Base-by-base conservation (phyloP, 23 tunicate genomes). In the Clavelina lepadiformis region DNA sequence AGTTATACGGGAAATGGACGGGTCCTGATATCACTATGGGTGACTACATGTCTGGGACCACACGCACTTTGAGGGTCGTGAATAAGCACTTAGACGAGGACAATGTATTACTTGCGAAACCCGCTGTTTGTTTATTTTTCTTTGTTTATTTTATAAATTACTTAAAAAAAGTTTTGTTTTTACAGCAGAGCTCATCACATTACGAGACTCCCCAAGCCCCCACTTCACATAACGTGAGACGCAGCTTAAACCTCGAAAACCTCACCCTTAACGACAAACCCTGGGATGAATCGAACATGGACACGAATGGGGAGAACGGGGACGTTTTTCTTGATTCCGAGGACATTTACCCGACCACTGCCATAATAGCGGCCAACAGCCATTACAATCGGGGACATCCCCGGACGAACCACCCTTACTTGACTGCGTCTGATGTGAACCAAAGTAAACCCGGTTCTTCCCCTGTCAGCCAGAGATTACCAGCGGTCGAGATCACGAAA, bases 171-270 rank as follows among this genome's bases (percentile, higher is more conserved):
- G 11, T 11, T 41, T 38, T 66, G 33, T 22, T 46, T 47, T 62
- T 70, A 36, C 78, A 80, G 86, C 77, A 51, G 4, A 63, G 78
- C 38, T 52, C 86, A 15, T 60, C 75, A 3, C 82, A 79, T 53
- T 87, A 74, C 71, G 96, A 87, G 51, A 87, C 71, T 58, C 82
- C 96, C 30, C 74, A 65, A 24, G 13, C 51, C 19, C 96, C 96
- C 44, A 74, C 68, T 0, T 87, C 96, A 4, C 96, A 79, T 78
- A 80, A 71, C 68, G 79, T 87, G 26, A 76, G 96, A 22, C 86
- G 58, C 68, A 79, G 82, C 45, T 78, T 87, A 46, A 87, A 87
- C 67, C 77, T 87, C 13, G 96, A 79, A 34, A 87, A 87, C 71
- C 65, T 87, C 2, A 61, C 93, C 5, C 45, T 75, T 32, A 61